phyloP scores from a whole-genome alignment of 2,113 vertebrate species.

The Hippotragus niger region DNA sequence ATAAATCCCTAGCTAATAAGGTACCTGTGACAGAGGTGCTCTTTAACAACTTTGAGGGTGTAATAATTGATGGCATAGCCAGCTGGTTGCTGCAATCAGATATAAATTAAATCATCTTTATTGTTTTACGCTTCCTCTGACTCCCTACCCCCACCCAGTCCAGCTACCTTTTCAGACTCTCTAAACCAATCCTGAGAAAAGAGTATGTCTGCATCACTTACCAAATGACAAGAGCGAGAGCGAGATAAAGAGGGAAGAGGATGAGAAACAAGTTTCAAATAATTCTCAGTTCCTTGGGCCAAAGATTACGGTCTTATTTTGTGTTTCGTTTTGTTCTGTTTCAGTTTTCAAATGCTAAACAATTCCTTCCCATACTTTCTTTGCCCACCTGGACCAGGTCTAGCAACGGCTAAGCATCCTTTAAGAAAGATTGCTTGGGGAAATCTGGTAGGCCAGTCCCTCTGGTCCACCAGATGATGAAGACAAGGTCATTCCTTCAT shows the following conservation, averaged over 20 bases:
- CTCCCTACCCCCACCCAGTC: not conserved
- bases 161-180: not conserved
- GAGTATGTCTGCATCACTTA: not conserved
- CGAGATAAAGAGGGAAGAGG: not conserved
- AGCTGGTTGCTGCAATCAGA: conserved; percentile 72
- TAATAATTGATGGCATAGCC: conserved; percentile 68
- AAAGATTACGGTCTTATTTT: not conserved
- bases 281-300: not conserved
- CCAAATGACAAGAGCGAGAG: not conserved
- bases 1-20: conserved; percentile 64
- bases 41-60: conserved; percentile 65
- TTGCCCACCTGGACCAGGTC: not conserved
- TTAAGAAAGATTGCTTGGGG: not conserved
- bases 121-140: conserved; percentile 65
- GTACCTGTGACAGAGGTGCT: conserved; percentile 56
- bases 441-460: not conserved
- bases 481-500: not conserved
- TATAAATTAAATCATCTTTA: conserved; percentile 79
- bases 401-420: not conserved
- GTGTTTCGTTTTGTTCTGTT: too few relatives aligned
- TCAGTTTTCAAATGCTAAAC: not conserved
- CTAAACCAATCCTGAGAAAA: conserved; percentile 4
- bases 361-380: not conserved
- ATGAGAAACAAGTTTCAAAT: not conserved
- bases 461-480: not conserved